phyloP scores from a whole-genome alignment of 2,113 vertebrate genomes.

The Plestiodon gilberti region DNA sequence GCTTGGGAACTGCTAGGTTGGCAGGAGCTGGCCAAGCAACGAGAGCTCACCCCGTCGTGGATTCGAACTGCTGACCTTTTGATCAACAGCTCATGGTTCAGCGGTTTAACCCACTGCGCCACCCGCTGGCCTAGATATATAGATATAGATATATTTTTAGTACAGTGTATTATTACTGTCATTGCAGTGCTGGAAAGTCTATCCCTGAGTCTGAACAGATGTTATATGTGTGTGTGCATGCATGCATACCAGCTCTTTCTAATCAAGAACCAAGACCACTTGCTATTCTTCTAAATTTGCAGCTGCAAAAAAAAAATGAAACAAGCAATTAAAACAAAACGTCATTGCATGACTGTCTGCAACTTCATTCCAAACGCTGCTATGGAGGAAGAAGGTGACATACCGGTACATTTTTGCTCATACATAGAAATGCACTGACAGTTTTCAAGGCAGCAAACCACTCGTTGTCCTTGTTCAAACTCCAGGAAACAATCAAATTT shows the following conservation, averaged over 20 bases:
- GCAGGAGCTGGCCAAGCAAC: no score
- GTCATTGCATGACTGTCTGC: neutral
- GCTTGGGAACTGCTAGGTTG: no score
- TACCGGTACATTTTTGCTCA: neutral
- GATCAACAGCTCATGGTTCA: no score
- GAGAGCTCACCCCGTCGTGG: no score
- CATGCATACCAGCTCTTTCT: neutral
- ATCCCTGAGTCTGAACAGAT: neutral
- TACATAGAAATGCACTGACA: neutral
- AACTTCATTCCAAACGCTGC: neutral
- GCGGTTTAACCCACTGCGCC: no score
- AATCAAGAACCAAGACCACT: neutral
- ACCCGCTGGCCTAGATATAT: no score
- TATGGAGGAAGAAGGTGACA: no score
- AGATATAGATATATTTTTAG: no score
- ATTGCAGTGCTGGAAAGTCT: neutral
- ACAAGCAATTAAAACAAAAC: neutral
- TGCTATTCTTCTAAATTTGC: neutral
- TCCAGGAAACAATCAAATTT: neutral
- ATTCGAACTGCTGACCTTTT: no score
- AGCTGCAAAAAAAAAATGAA: neutral
- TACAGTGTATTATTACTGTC: no score
- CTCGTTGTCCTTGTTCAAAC: neutral
- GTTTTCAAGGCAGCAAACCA: neutral
- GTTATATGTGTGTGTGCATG: neutral